Conservation (phyloP, 1,140 invertebrate species). For the Campoletis sonorensis region DNA sequence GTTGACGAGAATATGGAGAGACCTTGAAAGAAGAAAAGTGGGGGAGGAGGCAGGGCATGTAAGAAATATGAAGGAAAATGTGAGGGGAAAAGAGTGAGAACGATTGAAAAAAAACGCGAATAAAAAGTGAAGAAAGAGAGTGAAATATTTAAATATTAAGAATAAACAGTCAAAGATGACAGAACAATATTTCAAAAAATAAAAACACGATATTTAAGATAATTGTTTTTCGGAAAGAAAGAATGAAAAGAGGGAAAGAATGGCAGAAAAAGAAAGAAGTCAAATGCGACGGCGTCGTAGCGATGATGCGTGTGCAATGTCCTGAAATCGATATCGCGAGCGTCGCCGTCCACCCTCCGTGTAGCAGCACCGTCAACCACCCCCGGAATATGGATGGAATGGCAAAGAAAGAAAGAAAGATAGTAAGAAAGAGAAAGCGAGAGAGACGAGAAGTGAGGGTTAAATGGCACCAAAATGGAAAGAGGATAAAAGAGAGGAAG, state of each 20-base stretch:
- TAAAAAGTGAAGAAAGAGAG: too few species aligned
- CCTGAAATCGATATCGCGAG: conserved; percentile 57
- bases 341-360: conserved; percentile 34
- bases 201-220: neutral
- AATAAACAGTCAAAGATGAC: too few species aligned
- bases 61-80: conserved; percentile 38
- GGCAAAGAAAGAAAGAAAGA: neutral
- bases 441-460: conserved; percentile 4
- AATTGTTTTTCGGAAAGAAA: conserved; percentile 57
- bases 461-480: neutral
- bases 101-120: neutral
- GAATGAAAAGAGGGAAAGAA: conserved; percentile 50
- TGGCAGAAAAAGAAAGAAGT: conserved; percentile 22
- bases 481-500: neutral
- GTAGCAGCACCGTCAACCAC: conserved; percentile 27
- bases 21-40: neutral
- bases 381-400: conserved; percentile 9
- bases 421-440: neutral
- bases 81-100: conserved; percentile 50
- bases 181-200: conserved; percentile 49
- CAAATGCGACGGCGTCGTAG: conserved; percentile 51
- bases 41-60: too few species aligned
- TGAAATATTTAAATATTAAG: too few species aligned
- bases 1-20: neutral
- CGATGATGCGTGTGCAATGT: conserved; percentile 52